Percentiles rank a stretch among this genome's conserved stretches.
Conservation (phyloP, 2,888 invertebrate genomes). For the Acheta domesticus region DNA sequence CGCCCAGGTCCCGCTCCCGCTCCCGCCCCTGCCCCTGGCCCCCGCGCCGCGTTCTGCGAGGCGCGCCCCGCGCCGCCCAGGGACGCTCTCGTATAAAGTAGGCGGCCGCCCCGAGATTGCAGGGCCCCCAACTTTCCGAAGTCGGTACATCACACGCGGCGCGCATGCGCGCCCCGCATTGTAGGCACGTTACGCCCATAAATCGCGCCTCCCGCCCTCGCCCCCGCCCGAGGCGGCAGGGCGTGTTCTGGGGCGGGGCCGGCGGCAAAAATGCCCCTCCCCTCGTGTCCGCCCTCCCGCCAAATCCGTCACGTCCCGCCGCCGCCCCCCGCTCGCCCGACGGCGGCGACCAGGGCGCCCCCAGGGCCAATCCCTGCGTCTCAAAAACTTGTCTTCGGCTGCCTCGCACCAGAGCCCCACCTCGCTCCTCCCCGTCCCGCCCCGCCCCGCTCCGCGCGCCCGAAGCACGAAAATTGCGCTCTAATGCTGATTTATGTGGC, state of each 20-base stretch:
- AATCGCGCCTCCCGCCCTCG: background rate
- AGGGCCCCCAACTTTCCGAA: background rate
- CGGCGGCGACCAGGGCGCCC: background rate
- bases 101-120: background rate
- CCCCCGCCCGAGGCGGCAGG: background rate
- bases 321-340: background rate
- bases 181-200: background rate
- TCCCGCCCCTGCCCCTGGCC: too few relatives aligned
- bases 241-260: background rate
- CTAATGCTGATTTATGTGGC: slow-evolving; percentile 9
- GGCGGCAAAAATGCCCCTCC: background rate
- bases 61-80: too few relatives aligned
- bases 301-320: background rate
- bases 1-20: too few relatives aligned
- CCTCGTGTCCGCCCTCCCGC: background rate
- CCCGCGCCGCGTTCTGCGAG: too few relatives aligned
- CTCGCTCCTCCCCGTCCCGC: too few relatives aligned
- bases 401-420: background rate
- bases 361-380: background rate
- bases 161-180: background rate
- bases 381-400: background rate
- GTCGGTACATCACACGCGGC: background rate
- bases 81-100: background rate
- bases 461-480: background rate
- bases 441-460: background rate